Percentiles rank a stretch among this genome's conserved stretches.
Evolutionary conservation across 1,140 invertebrate species (phyloP).

Genomic region (Sinella curviseta): DNA sequence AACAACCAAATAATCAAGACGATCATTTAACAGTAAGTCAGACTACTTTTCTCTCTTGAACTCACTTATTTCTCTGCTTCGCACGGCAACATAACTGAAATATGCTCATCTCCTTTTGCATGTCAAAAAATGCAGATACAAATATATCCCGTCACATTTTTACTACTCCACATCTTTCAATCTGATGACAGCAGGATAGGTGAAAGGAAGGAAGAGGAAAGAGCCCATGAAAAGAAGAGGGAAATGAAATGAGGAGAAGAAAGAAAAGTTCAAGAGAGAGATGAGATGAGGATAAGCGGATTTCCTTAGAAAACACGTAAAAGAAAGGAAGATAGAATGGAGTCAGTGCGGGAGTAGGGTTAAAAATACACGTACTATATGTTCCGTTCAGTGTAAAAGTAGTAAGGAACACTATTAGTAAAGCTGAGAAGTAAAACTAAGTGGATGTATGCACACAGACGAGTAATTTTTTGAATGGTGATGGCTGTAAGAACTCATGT

Average conservation of each 20-base stretch:
- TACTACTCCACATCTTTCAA: neutral
- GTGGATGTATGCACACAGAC: too few species aligned
- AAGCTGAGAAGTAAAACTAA: too few species aligned
- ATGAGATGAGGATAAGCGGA: conserved; percentile 23
- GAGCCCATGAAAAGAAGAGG: neutral
- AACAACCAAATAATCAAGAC: too few species aligned
- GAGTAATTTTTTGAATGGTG: too few species aligned
- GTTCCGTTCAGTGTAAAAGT: too few species aligned
- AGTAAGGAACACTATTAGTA: too few species aligned
- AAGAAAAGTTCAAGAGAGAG: neutral
- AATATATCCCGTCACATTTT: neutral
- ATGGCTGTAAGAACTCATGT: too few species aligned
- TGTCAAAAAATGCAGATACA: neutral
- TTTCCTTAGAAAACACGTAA: conserved; percentile 15
- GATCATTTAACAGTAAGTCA: neutral
- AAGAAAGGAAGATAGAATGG: neutral
- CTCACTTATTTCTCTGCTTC: too few species aligned
- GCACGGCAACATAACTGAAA: neutral
- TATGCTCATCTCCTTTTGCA: neutral
- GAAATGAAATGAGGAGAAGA: neutral
- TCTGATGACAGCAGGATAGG: conserved; percentile 10
- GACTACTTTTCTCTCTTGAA: neutral
- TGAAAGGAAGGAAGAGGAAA: conserved; percentile 2
- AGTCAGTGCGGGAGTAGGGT: neutral
- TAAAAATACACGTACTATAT: too few species aligned